Evolutionary conservation across 2,797 vertebrate species (phyloP).

Genomic region (Labeo calbasu): DNA sequence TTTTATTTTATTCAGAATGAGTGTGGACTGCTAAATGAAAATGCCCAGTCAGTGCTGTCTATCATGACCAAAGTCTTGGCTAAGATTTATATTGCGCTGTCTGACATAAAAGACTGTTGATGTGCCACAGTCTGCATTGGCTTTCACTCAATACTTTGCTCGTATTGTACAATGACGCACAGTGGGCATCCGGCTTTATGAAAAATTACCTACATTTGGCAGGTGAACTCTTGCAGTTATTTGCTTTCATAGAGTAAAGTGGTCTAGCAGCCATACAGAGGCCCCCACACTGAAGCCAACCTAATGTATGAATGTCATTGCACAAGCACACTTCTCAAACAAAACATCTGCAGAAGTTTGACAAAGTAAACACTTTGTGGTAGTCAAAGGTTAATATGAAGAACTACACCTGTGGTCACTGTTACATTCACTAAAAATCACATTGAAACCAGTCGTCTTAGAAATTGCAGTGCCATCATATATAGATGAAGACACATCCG

Average conservation of each 20-base stretch:
- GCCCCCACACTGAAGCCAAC: background rate
- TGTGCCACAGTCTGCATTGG: background rate
- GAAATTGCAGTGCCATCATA: background rate
- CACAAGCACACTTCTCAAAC: background rate
- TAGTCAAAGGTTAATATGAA: background rate
- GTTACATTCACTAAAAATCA: background rate
- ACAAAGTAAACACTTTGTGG: background rate
- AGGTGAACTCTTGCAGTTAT: background rate
- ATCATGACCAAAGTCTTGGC: constrained; percentile 9
- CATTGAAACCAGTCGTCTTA: background rate
- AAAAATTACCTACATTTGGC: constrained; percentile 4
- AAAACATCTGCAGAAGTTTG: background rate
- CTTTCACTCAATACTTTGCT: constrained; percentile 10
- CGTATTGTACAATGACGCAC: background rate
- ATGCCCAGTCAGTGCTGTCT: background rate
- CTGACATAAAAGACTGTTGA: constrained; percentile 24
- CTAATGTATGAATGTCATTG: background rate
- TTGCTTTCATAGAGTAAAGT: constrained; percentile 20
- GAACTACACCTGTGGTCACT: background rate
- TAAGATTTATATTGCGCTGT: background rate
- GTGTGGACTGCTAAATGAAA: background rate
- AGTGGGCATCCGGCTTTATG: constrained; percentile 7
- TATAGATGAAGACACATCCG: no score
- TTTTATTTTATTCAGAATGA: background rate
- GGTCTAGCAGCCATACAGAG: constrained; percentile 5